phyloP scores from a whole-genome alignment of 2,797 vertebrate species.

The Cryptoblepharus egeriae region DNA sequence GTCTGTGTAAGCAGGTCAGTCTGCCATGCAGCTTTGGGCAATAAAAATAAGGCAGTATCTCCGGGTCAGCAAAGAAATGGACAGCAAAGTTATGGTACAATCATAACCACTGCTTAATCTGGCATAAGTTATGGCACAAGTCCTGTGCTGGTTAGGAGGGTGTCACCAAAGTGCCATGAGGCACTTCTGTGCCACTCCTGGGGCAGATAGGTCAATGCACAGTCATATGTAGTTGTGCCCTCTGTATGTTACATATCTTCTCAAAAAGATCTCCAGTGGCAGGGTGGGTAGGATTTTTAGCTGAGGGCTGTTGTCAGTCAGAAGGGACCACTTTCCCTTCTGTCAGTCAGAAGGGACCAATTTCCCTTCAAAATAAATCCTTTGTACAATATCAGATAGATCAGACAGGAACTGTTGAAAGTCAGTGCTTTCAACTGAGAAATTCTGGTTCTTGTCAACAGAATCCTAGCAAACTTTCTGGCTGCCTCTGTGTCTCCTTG shows the following conservation, averaged over 20 bases:
- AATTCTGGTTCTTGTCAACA: background rate
- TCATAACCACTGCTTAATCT: no score
- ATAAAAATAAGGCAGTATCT: background rate
- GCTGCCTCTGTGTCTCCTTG: no score
- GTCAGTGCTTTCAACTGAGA: background rate
- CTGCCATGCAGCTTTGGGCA: background rate
- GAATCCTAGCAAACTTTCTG: background rate
- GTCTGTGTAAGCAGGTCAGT: background rate
- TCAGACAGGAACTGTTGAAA: background rate
- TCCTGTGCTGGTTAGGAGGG: no score
- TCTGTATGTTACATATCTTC: background rate
- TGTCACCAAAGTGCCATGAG: no score
- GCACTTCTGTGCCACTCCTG: no score
- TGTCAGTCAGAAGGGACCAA: background rate
- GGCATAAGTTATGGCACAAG: no score
- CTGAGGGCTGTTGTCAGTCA: background rate
- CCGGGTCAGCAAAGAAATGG: background rate
- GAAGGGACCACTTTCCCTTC: background rate
- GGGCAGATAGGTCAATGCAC: no score
- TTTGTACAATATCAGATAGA: background rate
- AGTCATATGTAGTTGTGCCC: no score
- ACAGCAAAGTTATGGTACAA: no score
- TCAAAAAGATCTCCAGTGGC: background rate
- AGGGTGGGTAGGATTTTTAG: background rate
- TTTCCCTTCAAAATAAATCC: no score